A percentile compares a stretch with the other conserved stretches of the same genome.
These are phyloP conservation scores for Montipora foliosa DNA, from an alignment of 64 coral and sea anemone species.

Conservation along the genomic window DNA sequence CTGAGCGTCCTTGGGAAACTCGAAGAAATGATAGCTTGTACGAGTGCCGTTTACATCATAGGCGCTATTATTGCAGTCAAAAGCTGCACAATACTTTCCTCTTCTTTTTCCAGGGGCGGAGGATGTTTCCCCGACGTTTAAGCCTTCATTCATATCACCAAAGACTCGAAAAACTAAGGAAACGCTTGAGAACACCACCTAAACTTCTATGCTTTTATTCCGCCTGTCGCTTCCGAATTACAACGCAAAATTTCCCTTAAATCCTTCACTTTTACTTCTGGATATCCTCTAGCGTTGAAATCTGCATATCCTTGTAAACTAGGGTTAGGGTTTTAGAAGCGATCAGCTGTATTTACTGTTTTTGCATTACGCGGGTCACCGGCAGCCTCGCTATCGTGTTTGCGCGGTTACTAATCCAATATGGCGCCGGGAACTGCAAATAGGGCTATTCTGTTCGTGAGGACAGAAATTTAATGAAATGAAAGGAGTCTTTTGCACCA, in stretches of 20 bases:
- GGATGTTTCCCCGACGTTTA: too few relatives aligned
- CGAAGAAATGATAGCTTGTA: too few relatives aligned
- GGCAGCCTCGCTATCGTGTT: slow-evolving; percentile 33
- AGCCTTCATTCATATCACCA: too few relatives aligned
- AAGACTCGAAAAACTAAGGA: too few relatives aligned
- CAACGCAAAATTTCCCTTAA: slow-evolving; percentile 22
- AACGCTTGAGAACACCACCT: too few relatives aligned
- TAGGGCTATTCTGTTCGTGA: neutral
- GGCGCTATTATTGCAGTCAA: too few relatives aligned
- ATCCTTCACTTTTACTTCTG: slow-evolving; percentile 29
- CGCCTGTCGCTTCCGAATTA: slow-evolving; percentile 37
- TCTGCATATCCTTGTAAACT: slow-evolving; percentile 15
- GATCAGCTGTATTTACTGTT: too few relatives aligned
- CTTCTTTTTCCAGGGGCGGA: too few relatives aligned
- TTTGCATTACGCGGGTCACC: neutral
- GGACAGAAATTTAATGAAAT: neutral
- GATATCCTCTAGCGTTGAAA: slow-evolving; percentile 43
- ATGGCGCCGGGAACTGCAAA: slow-evolving; percentile 46
- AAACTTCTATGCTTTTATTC: neutral
- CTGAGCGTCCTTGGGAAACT: too few relatives aligned
- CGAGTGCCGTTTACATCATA: too few relatives aligned
- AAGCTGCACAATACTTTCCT: too few relatives aligned
- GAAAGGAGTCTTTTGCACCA: neutral
- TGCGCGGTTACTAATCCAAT: slow-evolving; percentile 44
- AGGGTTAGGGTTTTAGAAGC: neutral